phyloP scores from a whole-genome alignment of 2,113 vertebrate genomes.

The Mesembrinibis cayennensis region DNA sequence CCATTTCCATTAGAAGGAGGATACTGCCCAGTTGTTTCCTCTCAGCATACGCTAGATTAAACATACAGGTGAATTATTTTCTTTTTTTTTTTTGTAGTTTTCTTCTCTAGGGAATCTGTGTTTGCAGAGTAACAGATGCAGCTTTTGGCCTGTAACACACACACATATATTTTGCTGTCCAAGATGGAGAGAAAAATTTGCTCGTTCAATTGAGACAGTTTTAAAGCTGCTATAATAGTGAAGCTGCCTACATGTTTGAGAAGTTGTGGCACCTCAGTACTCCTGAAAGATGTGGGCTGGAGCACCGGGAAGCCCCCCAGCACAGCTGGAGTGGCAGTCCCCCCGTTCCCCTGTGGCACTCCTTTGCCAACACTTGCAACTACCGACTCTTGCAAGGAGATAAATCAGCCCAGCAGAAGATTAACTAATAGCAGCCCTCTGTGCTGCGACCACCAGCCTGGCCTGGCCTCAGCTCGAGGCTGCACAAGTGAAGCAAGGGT shows the following conservation, averaged over 20 bases:
- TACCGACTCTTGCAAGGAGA: not conserved
- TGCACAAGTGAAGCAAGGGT: not conserved
- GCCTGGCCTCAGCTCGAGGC: not conserved
- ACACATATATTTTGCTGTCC: not conserved
- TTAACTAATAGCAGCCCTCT: not conserved
- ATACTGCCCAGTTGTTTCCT: not conserved
- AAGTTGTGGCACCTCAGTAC: not conserved
- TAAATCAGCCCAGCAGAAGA: not conserved
- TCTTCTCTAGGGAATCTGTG: not conserved
- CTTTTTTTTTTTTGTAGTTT: not conserved
- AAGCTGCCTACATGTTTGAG: not conserved
- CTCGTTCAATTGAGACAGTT: not conserved
- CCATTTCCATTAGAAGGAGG: conserved; percentile 58
- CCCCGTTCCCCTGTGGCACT: rapidly evolving
- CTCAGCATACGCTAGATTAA: not conserved
- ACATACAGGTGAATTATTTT: not conserved
- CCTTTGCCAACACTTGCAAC: not conserved
- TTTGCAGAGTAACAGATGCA: not conserved
- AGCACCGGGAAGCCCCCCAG: rapidly evolving
- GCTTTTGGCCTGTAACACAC: not conserved
- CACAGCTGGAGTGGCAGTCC: not conserved
- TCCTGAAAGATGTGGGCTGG: not conserved
- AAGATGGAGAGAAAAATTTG: not conserved
- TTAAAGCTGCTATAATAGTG: not conserved
- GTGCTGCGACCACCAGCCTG: not conserved